Evolutionary conservation across 1,140 invertebrate species (phyloP).

Genomic region (Medauroidea extradentata): DNA sequence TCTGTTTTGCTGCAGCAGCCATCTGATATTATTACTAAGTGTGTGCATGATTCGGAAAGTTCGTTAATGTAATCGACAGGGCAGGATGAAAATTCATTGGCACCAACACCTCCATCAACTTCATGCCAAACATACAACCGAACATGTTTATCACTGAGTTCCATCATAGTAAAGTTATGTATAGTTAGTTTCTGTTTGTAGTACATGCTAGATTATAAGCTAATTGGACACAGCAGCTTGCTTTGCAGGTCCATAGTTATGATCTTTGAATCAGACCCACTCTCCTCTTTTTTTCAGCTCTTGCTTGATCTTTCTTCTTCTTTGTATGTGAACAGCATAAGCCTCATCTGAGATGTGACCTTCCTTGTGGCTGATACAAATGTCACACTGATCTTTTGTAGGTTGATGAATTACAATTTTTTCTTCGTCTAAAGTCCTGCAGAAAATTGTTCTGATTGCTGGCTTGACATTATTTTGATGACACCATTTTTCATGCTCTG

Average conservation of each 20-base stretch:
- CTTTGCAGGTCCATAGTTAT: conserved; percentile 15
- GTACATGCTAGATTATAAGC: conserved; percentile 19
- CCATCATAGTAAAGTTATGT: conserved; percentile 30
- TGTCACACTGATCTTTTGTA: conserved; percentile 8
- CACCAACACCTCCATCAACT: conserved; percentile 28
- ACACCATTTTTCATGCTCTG: not conserved
- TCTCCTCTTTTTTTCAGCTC: conserved; percentile 15
- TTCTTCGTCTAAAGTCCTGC: not conserved
- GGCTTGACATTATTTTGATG: not conserved
- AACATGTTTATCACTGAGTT: conserved; percentile 26
- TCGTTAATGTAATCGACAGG: conserved; percentile 18
- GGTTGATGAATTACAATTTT: conserved; percentile 9
- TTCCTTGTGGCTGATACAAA: not conserved
- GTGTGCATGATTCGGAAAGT: not conserved
- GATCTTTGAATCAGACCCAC: not conserved
- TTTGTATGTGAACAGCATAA: conserved; percentile 2
- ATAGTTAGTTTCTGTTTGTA: conserved; percentile 29
- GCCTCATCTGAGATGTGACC: not conserved
- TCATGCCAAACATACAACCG: conserved; percentile 33
- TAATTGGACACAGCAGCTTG: conserved; percentile 17
- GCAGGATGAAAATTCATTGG: conserved; percentile 26
- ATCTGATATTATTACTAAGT: conserved; percentile 20
- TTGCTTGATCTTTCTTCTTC: conserved; percentile 1
- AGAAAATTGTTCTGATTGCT: conserved; percentile 11
- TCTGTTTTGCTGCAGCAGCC: conserved; percentile 23